phyloP scores from a whole-genome alignment of 2,797 vertebrate species.

The Silurus aristotelis region DNA sequence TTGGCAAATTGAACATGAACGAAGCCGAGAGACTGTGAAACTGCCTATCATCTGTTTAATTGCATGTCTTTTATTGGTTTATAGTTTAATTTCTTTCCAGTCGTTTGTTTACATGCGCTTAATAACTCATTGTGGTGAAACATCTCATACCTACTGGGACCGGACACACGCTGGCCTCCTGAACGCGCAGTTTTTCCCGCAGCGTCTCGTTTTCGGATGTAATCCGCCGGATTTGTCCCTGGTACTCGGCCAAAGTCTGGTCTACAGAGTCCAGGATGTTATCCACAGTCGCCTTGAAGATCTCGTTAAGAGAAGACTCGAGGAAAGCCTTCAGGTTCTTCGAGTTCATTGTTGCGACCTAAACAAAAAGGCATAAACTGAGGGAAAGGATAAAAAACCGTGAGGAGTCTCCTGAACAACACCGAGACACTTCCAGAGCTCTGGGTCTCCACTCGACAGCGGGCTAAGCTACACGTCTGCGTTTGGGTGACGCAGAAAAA shows the following conservation, averaged over 20 bases:
- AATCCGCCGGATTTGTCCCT: conserved; percentile 69
- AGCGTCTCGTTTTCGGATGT: conserved; percentile 74
- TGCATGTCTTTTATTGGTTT: too few species aligned
- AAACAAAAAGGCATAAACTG: neutral
- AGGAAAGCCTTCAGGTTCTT: conserved; percentile 68
- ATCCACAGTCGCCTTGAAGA: conserved; percentile 74
- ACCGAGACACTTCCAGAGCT: conserved; percentile 6
- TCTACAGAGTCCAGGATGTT: conserved; percentile 77
- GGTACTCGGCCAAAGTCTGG: conserved; percentile 72
- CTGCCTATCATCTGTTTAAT: too few species aligned
- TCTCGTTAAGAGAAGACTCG: conserved; percentile 75
- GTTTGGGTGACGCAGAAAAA: conserved; percentile 43
- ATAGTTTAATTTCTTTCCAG: too few species aligned
- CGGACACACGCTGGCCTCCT: conserved; percentile 47
- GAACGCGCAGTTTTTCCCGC: conserved; percentile 64
- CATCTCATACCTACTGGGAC: conserved; percentile 47
- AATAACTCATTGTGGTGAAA: neutral
- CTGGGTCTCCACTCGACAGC: conserved; percentile 45
- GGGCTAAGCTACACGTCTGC: conserved; percentile 54
- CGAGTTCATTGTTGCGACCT: conserved; percentile 61
- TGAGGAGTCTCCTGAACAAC: neutral
- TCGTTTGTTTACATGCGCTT: neutral
- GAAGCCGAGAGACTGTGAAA: too few species aligned
- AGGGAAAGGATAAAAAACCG: neutral
- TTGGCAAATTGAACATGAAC: too few species aligned